Evolutionary conservation across 2,113 vertebrate genomes (phyloP).

Genomic region (Heloderma charlesbogerti): DNA sequence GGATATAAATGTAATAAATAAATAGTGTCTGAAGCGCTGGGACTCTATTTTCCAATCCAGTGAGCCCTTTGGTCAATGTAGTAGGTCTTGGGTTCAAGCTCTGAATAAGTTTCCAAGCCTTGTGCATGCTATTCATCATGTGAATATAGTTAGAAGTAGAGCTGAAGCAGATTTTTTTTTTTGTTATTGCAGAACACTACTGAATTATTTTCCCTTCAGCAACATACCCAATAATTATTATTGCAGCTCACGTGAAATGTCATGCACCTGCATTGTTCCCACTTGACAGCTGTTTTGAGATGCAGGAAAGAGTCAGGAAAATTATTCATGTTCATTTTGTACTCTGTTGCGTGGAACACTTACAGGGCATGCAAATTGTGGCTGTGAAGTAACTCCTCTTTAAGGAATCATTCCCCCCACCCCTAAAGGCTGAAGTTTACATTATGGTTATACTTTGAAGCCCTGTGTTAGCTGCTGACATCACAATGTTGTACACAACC

Average conservation of each 20-base stretch:
- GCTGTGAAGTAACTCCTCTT: neutral
- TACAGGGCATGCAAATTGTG: neutral
- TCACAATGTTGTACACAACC: neutral
- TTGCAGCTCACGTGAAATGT: neutral
- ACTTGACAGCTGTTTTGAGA: neutral
- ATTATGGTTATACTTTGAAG: neutral
- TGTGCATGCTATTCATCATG: neutral
- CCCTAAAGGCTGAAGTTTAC: neutral
- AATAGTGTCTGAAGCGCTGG: neutral
- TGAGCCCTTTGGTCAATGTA: no score
- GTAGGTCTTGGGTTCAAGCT: neutral
- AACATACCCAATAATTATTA: neutral
- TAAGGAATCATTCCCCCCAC: accelerated
- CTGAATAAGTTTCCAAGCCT: neutral
- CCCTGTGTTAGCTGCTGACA: accelerated
- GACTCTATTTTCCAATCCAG: neutral
- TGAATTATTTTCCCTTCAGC: accelerated
- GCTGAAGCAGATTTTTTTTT: neutral
- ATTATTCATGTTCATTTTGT: neutral
- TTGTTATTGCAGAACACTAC: neutral
- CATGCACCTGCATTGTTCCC: neutral
- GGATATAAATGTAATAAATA: no score
- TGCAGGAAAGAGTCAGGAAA: neutral
- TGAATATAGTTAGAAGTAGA: neutral
- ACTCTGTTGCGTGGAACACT: neutral